A percentile compares a stretch with the other conserved stretches of the same genome.
Conservation (phyloP, 2,797 vertebrate species). For the Catamblyrhynchus diadema region DNA sequence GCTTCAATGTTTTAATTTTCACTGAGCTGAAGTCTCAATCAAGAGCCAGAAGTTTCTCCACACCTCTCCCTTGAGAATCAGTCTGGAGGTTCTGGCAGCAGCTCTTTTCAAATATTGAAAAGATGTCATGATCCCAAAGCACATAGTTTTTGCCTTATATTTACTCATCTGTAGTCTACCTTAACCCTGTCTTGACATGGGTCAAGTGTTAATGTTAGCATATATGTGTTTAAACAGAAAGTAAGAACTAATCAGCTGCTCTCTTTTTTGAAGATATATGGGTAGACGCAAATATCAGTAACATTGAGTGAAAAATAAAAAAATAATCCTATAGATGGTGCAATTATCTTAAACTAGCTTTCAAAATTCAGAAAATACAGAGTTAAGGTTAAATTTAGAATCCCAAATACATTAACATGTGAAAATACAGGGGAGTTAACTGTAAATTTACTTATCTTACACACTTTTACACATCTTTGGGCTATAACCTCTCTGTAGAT, state of each 20-base stretch:
- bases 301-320: background rate
- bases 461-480: background rate
- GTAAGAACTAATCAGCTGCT: background rate
- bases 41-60: constrained; percentile 59
- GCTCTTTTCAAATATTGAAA: constrained; percentile 35
- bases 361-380: background rate
- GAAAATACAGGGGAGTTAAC: background rate
- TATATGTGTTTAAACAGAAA: background rate
- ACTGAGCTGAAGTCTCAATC: constrained; percentile 44
- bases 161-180: background rate
- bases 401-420: background rate
- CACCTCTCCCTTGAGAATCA: constrained; percentile 46
- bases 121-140: constrained; percentile 21
- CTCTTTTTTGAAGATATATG: background rate
- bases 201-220: background rate
- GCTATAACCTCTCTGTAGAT: background rate
- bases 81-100: constrained; percentile 31
- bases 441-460: background rate
- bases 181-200: constrained; percentile 17
- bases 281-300: background rate
- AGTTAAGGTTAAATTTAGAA: background rate
- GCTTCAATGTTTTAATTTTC: constrained; percentile 54
- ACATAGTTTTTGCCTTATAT: constrained; percentile 24
- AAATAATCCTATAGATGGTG: background rate
- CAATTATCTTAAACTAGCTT: background rate